These are phyloP conservation scores for Microplitis mediator DNA, from an alignment of 1,140 invertebrate species.

Conservation along the genomic window DNA sequence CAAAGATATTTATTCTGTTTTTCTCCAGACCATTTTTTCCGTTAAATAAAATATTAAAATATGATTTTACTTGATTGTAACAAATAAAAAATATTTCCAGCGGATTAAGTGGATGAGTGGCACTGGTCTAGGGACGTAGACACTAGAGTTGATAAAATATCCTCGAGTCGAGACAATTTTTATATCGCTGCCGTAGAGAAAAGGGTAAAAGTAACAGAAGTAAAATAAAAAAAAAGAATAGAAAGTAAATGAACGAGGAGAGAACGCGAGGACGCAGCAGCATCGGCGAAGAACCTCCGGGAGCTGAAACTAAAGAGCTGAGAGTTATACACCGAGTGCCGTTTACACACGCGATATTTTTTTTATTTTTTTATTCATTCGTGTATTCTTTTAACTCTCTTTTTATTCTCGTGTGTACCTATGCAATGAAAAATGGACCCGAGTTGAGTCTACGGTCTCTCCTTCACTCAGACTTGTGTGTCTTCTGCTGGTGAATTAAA, in stretches of 20 bases:
- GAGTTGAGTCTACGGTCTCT: no score
- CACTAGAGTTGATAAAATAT: constrained; percentile 1
- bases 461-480: not conserved
- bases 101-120: not conserved
- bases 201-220: no score
- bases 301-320: not conserved
- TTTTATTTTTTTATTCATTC: no score
- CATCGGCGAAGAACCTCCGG: not conserved
- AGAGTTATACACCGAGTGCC: constrained; percentile 13
- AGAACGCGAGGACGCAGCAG: not conserved
- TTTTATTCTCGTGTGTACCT: not conserved
- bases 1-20: not conserved
- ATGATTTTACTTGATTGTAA: not conserved
- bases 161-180: not conserved
- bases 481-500: not conserved
- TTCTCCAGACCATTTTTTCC: not conserved
- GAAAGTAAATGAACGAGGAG: not conserved
- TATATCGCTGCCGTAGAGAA: no score
- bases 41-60: not conserved
- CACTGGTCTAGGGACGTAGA: constrained; percentile 4
- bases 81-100: not conserved
- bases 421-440: constrained; percentile 13
- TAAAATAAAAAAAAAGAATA: not conserved
- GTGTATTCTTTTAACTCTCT: not conserved
- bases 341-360: constrained; percentile 2